Conservation (phyloP, 2,113 vertebrate genomes). For the Corvus cornix region DNA sequence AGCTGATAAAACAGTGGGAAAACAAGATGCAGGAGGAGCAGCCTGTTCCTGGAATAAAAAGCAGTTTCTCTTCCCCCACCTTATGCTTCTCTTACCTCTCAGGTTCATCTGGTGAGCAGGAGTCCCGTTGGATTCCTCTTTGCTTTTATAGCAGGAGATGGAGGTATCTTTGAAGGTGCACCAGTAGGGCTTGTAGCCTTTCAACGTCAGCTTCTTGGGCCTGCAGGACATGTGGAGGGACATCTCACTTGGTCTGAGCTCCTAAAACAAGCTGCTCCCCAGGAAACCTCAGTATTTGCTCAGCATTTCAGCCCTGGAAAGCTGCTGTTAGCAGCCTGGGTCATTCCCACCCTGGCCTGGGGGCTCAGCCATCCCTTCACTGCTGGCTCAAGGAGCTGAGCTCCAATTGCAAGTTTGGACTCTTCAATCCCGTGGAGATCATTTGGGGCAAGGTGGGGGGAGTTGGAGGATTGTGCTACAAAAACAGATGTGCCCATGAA, state of each 20-base stretch:
- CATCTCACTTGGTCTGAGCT: neutral
- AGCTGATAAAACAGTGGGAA: neutral
- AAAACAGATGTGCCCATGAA: neutral
- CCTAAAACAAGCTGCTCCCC: neutral
- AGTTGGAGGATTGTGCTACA: neutral
- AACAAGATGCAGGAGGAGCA: neutral
- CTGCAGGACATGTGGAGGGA: conserved; percentile 52
- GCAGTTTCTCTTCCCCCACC: neutral
- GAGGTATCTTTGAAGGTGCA: conserved; percentile 99
- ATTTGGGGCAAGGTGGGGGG: neutral
- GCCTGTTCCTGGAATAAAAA: neutral
- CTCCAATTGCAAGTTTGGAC: neutral
- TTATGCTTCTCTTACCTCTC: conserved; percentile 77
- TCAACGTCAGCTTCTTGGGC: conserved; percentile 97
- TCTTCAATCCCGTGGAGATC: neutral
- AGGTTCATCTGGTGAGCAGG: conserved; percentile 96
- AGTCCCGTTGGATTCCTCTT: conserved; percentile 92
- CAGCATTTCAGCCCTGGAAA: neutral
- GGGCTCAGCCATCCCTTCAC: neutral
- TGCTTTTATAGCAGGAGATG: conserved; percentile 97
- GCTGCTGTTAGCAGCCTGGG: neutral
- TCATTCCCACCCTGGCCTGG: neutral
- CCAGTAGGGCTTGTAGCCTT: conserved; percentile 98
- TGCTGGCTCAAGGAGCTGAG: neutral
- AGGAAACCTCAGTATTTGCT: neutral